Evolutionary conservation across 2,797 vertebrate genomes (phyloP).

Genomic region (Protosalanx chinensis): DNA sequence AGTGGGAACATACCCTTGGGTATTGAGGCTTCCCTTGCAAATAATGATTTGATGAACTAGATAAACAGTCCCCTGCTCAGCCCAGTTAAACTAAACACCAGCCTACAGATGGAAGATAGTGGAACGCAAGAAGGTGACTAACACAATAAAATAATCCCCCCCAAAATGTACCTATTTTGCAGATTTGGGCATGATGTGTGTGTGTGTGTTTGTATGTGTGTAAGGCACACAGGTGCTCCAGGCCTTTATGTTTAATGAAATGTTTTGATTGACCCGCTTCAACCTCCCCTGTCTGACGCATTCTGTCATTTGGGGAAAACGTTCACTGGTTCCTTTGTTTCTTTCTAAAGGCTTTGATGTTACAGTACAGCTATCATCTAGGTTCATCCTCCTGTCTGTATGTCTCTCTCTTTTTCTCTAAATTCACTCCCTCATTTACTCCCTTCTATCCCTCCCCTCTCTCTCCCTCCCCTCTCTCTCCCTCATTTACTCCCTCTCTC

Average conservation of each 20-base stretch:
- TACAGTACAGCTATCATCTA: background rate
- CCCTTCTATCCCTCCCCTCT: background rate
- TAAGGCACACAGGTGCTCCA: constrained; percentile 32
- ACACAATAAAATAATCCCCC: too few species aligned
- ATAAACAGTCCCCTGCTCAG: background rate
- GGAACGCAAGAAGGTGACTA: too few species aligned
- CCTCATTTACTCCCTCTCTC: background rate
- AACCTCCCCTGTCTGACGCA: background rate
- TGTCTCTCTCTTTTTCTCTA: background rate
- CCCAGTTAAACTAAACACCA: background rate
- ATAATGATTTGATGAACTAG: background rate
- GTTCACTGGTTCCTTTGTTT: constrained; percentile 20
- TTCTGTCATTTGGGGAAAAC: constrained; percentile 18
- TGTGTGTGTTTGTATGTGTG: constrained; percentile 27
- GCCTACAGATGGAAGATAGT: too few species aligned
- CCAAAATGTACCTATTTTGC: background rate
- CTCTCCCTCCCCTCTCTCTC: background rate
- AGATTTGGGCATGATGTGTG: background rate
- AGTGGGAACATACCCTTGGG: background rate
- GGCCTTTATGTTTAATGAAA: constrained; percentile 37
- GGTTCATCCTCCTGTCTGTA: background rate
- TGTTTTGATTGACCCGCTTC: constrained; percentile 25
- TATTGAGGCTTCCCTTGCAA: background rate
- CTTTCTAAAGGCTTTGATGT: constrained; percentile 8
- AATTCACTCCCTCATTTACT: background rate